Percentiles rank a stretch among this genome's conserved stretches.
Evolutionary conservation across 2,888 invertebrate species (phyloP).

Genomic region (Cryptocephalus primarius): DNA sequence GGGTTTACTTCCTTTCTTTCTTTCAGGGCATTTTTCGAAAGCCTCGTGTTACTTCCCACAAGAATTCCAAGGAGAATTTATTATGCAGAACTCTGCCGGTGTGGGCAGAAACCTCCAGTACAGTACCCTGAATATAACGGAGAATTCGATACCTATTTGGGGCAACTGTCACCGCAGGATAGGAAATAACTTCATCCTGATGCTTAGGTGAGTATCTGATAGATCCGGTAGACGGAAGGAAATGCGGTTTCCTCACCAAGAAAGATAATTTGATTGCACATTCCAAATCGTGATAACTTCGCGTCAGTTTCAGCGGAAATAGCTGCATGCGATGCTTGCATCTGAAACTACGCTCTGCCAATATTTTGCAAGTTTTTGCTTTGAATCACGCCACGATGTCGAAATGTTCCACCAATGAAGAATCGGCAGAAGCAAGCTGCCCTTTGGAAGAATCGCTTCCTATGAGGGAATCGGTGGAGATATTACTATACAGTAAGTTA

Average conservation of each 20-base stretch:
- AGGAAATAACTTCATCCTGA: constrained; percentile 50
- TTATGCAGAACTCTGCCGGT: constrained; percentile 44
- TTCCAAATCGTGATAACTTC: background rate
- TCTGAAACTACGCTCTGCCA: constrained; percentile 45
- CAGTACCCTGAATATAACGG: constrained; percentile 48
- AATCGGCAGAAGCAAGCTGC: constrained; percentile 47
- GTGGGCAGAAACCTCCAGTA: constrained; percentile 42
- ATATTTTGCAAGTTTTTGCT: constrained; percentile 50
- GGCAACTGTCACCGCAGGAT: constrained; percentile 50
- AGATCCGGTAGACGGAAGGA: too few relatives aligned
- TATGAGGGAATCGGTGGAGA: constrained; percentile 31
- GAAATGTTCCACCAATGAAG: constrained; percentile 50
- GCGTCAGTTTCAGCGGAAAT: constrained; percentile 41
- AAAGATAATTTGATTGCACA: background rate
- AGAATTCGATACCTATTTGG: constrained; percentile 53
- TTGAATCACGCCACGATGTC: constrained; percentile 42
- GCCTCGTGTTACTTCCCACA: constrained; percentile 52
- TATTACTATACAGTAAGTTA: constrained; percentile 50
- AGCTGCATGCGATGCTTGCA: constrained; percentile 52
- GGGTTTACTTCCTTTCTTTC: constrained; percentile 2
- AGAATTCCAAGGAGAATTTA: constrained; percentile 53
- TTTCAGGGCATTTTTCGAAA: constrained; percentile 15
- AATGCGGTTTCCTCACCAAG: too few relatives aligned
- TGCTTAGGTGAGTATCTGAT: constrained; percentile 40
- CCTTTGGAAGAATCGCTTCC: constrained; percentile 35